A percentile compares a stretch with the other conserved stretches of the same genome.
Conservation (phyloP, 2,797 vertebrate genomes). For the Centropyge bicolor region DNA sequence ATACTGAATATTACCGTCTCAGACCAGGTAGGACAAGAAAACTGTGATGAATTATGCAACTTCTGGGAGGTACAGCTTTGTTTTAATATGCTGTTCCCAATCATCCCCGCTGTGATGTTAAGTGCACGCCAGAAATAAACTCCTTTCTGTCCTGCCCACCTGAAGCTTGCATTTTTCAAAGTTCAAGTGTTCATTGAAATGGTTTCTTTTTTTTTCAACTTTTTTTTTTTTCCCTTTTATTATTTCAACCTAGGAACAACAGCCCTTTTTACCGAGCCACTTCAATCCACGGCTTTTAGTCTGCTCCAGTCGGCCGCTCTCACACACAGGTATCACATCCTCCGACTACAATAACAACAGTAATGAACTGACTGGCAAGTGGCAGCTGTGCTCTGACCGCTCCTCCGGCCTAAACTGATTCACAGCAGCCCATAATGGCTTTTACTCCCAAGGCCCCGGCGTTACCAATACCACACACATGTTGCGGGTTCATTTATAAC, state of each 20-base stretch:
- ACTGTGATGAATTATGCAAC: slow-evolving; percentile 11
- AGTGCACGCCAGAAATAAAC: slow-evolving; percentile 33
- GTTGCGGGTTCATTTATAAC: slow-evolving; percentile 81
- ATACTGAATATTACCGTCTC: background rate
- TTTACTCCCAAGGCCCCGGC: slow-evolving; percentile 53
- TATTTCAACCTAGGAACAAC: slow-evolving; percentile 1
- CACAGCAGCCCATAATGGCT: slow-evolving; percentile 63
- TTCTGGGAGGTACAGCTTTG: background rate
- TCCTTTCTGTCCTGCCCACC: slow-evolving; percentile 25
- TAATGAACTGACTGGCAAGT: slow-evolving; percentile 73
- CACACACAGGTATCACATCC: slow-evolving; percentile 50
- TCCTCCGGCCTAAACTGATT: slow-evolving; percentile 66
- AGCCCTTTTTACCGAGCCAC: slow-evolving; percentile 14
- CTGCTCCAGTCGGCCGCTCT: slow-evolving; percentile 34
- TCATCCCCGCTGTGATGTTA: slow-evolving; percentile 20
- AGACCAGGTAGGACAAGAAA: background rate
- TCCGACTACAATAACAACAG: slow-evolving; percentile 59
- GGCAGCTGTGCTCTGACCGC: slow-evolving; percentile 65
- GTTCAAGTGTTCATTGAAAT: slow-evolving; percentile 52
- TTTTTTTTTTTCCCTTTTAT: background rate
- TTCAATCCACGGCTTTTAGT: slow-evolving; percentile 25
- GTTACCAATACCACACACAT: slow-evolving; percentile 65
- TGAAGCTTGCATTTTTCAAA: slow-evolving; percentile 21
- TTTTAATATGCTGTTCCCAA: slow-evolving; percentile 11
- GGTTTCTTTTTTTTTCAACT: background rate